Base-by-base conservation (phyloP, 2,888 invertebrate species). In the Noctua comes region DNA sequence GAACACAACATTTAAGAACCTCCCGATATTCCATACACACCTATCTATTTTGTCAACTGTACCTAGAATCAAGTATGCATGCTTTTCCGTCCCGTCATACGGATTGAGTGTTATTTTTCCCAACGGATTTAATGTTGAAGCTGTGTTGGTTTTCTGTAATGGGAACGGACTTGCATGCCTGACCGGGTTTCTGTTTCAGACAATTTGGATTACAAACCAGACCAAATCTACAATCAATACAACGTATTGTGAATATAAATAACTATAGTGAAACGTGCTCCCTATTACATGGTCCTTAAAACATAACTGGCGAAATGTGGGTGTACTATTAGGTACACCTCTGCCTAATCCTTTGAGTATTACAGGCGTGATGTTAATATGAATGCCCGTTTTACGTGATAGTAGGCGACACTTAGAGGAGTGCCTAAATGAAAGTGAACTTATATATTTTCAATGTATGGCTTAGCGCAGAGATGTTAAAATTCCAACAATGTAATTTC, bases 101-200 rank as follows among this genome's bases (percentile, higher is more conserved):
- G 31, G 21, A 80, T 85, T 54, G 59, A 73, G 31, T 59, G 69
- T 51, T 73, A 73, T 65, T 84, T 80, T 69, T 69, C 69, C 40
- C 81, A 36, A 66, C 24, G 31, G 64, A 51, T 65, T 36, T 31
- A 51, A 43, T 8, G 16, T 43, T 48, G 54, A 62, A 64, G 24
- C 18, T 36, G n/a, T 13, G 40, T 66, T 40, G 16, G 65, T 40
- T 65, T 40, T 40, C 3, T 40, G 65, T 13, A 65, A 40, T 40
- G 24, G 16, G 5, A 36, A 40, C 21, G 6, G 24, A 46, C 48
- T 36, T 21, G n/a, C 21, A 46, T 13, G 31, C 16, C 21, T 16
- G 24, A 57, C 13, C 13, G 43, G 21, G 18, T 54, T 81, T 46
- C 18, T 27, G 43, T 51, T 36, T 51, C 27, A 13, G 5, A 75